Conservation (phyloP, 2,797 vertebrate species). For the Lepilemur ruficaudatus region DNA sequence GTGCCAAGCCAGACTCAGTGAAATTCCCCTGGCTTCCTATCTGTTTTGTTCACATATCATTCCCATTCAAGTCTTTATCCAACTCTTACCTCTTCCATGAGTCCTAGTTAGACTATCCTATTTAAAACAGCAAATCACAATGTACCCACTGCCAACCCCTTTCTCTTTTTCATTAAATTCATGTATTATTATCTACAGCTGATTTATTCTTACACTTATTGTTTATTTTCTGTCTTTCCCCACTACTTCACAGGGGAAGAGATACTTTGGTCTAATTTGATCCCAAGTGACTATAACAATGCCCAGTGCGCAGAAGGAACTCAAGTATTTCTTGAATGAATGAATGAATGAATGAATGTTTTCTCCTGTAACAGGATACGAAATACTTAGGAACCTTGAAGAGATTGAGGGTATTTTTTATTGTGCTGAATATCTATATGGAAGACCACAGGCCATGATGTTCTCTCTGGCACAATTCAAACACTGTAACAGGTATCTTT, state of each 20-base stretch:
- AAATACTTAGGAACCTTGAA: slow-evolving; percentile 51
- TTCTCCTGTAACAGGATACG: neutral
- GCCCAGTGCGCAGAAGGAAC: neutral
- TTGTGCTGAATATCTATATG: neutral
- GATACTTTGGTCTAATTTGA: neutral
- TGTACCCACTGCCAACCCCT: neutral
- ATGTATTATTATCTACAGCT: too few relatives aligned
- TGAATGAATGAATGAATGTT: neutral
- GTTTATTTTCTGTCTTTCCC: neutral
- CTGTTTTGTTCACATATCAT: neutral
- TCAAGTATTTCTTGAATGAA: neutral
- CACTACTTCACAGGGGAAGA: neutral
- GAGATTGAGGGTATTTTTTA: slow-evolving; percentile 36
- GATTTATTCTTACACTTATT: neutral
- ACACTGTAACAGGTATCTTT: slow-evolving; percentile 30
- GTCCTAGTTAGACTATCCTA: neutral
- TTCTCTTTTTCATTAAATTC: neutral
- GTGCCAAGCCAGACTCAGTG: neutral
- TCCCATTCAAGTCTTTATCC: neutral
- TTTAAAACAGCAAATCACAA: neutral
- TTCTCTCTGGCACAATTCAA: slow-evolving; percentile 42
- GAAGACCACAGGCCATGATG: slow-evolving; percentile 44
- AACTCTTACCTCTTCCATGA: neutral
- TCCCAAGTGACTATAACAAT: neutral
- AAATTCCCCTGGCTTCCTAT: neutral